Evolutionary conservation across 1,140 invertebrate species (phyloP), one percentile per base, ranked within the genome.

Genomic region (Drosophila orena): DNA sequence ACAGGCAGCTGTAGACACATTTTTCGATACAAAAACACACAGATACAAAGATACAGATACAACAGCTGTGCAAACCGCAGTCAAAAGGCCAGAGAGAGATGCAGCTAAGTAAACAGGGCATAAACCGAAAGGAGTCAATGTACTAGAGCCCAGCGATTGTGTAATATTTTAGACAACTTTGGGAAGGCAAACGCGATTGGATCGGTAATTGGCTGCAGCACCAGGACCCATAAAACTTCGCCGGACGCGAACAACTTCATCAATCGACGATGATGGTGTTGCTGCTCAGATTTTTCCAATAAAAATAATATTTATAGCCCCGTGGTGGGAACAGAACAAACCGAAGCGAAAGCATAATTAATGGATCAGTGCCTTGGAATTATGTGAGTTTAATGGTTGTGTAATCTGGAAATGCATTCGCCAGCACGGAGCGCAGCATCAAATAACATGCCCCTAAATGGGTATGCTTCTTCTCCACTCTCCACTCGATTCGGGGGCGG

Each of bases 291-390:
- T 74, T 74, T 74, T 11, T 17, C 49, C 57, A 73, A 73, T 62
- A 54, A 62, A 68, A 74, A 54, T 42, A 38, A 74, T 78, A 78
- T 78, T 79, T 66, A 73, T 79, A 79, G 76, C 76, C 40, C 7
- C n/a, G 24, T 20, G 12, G 17, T 3, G 68, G 54, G 61, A 56
- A 49, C 4, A 40, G 37, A 50, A 73, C 54, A 60, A 60, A 65
- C 58, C 72, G 40, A 75, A 75, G 60, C 70, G 56, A 71, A 77
- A 65, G 55, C 64, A 85, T 84, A 72, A 85, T 77, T 85, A 79
- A 84, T 84, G 72, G 76, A 79, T 68, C 65, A 57, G 22, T 75
- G 75, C 50, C 75, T 75, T 60, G 54, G 58, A 74, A 59, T 52
- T 73, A 62, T 64, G 52, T 34, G 58, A 73, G 43, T 73, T 60